Base-by-base conservation (phyloP, 2,888 invertebrate species). In the Sturmia bella region DNA sequence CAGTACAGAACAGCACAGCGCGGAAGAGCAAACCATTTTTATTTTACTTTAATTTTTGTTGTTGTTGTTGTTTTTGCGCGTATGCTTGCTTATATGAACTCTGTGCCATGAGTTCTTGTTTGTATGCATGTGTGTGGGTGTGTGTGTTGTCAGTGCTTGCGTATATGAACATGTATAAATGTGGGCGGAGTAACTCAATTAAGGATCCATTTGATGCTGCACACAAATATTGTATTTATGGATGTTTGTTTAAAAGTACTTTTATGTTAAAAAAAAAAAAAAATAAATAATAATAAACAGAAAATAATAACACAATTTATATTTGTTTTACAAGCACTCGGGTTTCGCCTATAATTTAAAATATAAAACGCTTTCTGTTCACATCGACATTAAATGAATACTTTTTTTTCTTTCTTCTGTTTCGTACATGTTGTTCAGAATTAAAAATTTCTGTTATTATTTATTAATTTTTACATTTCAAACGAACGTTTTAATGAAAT, bases 131-230 rank as follows among this genome's bases (percentile, higher is more conserved):
- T 59, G 32, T 50, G 27, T 74, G 17, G 78, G 27, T 48, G 24
- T 61, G 72, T 43, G 48, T 78, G 41, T 75, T 48, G 50, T 75
- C 37, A 74, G 80, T 80, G 21, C 45, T 19, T 68, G 19, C 72
- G 45, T 43, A n/a, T 57, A n/a, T 21, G 15, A 59, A 59, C 39
- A 27, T 68, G 19, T 48, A 57, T 73, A 59, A 48, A 86, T 87
- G 87, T 89, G 89, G 90, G 90, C 88, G 90, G 91, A 89, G 91
- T 91, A 91, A 91, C 90, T 90, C 88, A 91, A 91, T 91, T 90
- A 91, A 88, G 90, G 90, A 90, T 90, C 89, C 90, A 91, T 90
- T 91, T 91, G 90, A 90, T 90, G 89, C 87, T 87, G 81, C 85
- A 85, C 85, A 88, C 85, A 87, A 86, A 86, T 84, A 75, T 69